phyloP scores from a whole-genome alignment of 35 echinoderm and acorn worm species.

The Ptychodera flava region DNA sequence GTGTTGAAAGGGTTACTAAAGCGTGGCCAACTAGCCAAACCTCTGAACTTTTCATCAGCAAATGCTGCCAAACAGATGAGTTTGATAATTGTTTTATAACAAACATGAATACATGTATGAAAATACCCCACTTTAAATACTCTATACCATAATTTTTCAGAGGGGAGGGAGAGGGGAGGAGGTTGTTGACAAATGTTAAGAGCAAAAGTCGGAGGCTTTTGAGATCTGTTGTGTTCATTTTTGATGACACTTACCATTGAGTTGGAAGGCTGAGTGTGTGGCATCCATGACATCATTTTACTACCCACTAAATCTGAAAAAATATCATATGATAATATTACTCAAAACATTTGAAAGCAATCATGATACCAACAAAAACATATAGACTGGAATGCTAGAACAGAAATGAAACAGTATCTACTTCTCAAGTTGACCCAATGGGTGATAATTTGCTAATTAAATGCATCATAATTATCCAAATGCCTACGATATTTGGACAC shows the following conservation, averaged over 20 bases:
- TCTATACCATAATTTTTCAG: too few species aligned
- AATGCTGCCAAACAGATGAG: too few species aligned
- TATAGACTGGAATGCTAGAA: not conserved
- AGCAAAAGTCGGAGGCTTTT: too few species aligned
- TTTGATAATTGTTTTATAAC: too few species aligned
- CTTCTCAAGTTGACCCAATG: not conserved
- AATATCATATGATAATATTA: not conserved
- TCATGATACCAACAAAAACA: not conserved
- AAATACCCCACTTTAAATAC: too few species aligned
- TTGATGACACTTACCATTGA: constrained; percentile 12
- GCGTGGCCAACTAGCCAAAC: too few species aligned
- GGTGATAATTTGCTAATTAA: not conserved
- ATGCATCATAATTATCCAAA: not conserved
- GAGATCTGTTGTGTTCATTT: too few species aligned
- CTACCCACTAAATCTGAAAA: constrained; percentile 31
- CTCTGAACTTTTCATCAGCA: too few species aligned
- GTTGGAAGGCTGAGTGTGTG: constrained; percentile 12
- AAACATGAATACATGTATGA: too few species aligned
- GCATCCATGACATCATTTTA: constrained; percentile 90
- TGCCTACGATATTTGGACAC: not conserved
- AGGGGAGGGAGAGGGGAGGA: constrained; percentile 18
- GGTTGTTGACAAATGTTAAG: constrained; percentile 20
- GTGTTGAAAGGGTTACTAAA: too few species aligned
- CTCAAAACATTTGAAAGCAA: not conserved
- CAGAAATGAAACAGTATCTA: not conserved